Evolutionary conservation across 2,113 vertebrate species (phyloP).

Genomic region (Pygathrix nemaeus): DNA sequence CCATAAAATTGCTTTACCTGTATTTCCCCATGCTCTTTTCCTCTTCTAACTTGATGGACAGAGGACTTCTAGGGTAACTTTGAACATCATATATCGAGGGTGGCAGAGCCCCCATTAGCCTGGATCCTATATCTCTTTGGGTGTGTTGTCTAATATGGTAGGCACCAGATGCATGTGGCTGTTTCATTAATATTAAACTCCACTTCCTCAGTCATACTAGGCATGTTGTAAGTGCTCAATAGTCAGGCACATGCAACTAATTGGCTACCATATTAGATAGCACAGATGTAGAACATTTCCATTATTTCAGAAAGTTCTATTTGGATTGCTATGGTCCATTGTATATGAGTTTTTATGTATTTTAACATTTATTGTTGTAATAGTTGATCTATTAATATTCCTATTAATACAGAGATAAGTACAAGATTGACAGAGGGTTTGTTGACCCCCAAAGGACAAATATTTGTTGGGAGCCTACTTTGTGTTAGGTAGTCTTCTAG

Average conservation of each 20-base stretch:
- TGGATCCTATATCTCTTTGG: background rate
- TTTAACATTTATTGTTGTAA: background rate
- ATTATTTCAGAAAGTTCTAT: background rate
- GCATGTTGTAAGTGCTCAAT: background rate
- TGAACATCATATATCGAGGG: background rate
- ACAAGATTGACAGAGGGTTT: background rate
- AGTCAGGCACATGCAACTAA: background rate
- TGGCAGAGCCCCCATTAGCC: background rate
- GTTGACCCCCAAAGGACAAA: background rate
- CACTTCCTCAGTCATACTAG: background rate
- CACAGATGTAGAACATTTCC: background rate
- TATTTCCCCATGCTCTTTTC: background rate
- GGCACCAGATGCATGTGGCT: background rate
- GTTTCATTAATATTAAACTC: background rate
- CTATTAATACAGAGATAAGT: background rate
- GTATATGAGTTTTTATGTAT: background rate
- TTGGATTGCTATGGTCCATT: background rate
- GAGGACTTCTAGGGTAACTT: background rate
- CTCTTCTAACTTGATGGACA: background rate
- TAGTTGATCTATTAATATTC: background rate
- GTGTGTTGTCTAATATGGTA: background rate
- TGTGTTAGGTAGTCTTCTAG: background rate
- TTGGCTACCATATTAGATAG: background rate
- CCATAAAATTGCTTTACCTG: background rate
- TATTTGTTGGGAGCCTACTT: background rate